Evolutionary conservation across 2,888 invertebrate species (phyloP).

Genomic region (Euphydryas editha): DNA sequence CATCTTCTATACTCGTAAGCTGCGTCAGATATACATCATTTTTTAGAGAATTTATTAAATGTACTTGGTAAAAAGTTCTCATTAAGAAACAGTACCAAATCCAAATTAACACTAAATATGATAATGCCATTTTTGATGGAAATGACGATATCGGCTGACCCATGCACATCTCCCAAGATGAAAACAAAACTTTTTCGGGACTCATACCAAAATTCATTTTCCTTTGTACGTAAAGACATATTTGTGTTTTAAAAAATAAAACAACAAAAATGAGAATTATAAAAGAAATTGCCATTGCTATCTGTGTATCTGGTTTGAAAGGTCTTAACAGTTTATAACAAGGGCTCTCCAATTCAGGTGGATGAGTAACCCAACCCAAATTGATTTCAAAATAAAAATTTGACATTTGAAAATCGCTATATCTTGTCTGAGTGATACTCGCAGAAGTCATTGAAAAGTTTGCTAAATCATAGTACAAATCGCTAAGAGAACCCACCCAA

Average conservation of each 20-base stretch:
- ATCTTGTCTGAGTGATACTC: slow-evolving; percentile 59
- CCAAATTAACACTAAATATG: slow-evolving; percentile 61
- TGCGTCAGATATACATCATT: slow-evolving; percentile 57
- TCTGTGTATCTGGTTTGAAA: slow-evolving; percentile 52
- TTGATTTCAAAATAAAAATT: slow-evolving; percentile 50
- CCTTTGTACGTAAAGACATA: slow-evolving; percentile 45
- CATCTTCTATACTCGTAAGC: slow-evolving; percentile 61
- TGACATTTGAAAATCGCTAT: slow-evolving; percentile 63
- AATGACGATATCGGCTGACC: slow-evolving; percentile 57
- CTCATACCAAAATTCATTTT: slow-evolving; percentile 39
- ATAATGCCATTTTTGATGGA: slow-evolving; percentile 55
- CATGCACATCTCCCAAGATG: slow-evolving; percentile 58
- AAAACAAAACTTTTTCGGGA: slow-evolving; percentile 47
- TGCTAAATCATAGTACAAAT: slow-evolving; percentile 62
- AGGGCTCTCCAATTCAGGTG: slow-evolving; percentile 54
- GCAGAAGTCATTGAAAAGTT: slow-evolving; percentile 73
- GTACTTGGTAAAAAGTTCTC: slow-evolving; percentile 70
- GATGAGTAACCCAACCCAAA: slow-evolving; percentile 66
- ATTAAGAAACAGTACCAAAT: slow-evolving; percentile 68
- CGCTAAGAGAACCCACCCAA: slow-evolving; percentile 71
- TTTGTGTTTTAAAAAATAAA: slow-evolving; percentile 51
- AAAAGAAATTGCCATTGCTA: slow-evolving; percentile 57
- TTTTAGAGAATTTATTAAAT: slow-evolving; percentile 65
- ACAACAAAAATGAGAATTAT: slow-evolving; percentile 53
- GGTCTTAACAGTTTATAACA: slow-evolving; percentile 67